Base-by-base conservation (phyloP, 2,113 vertebrate species). In the Cottus gobio region DNA sequence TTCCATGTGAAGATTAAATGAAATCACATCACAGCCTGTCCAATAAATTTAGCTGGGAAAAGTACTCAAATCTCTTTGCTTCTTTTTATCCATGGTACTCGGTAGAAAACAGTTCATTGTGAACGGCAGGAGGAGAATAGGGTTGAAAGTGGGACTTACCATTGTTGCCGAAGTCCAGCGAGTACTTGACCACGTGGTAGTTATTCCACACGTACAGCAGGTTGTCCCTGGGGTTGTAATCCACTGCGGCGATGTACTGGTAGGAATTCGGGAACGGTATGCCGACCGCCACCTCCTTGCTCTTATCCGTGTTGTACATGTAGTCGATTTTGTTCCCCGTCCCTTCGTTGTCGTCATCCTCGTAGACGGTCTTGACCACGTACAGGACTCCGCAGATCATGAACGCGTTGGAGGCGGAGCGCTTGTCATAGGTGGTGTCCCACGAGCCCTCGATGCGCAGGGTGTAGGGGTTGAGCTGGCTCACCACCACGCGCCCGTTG, bases 141-240 rank as follows among this genome's bases (percentile, higher is more conserved):
- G 7, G 8, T 28, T 42, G 7, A 60, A 24, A 34, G 5, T 15
- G 31, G 31, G 15, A 81, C 93, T 64, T 89, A 94, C 93, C 97
- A 85, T 97, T 94, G 0, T 97, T 97, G 76, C 98, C 98, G 57
- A 99, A 99, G 90, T 99, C 97, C 95, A 99, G 93, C 2, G 97
- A 97, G 86, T 99, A 99, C 80, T 98, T 98, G 87, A 99, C 97
- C 1, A 99, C 98, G 0, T 99, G 98, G 82, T 98, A 99, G 92
- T 99, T 99, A 95, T 99, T 99, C 98, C 98, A 99, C 5, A 99
- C 98, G 0, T 99, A 99, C n/a, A 99, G 96, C 46, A 99, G 95
- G 90, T 98, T 99, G 96, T 99, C 98, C 81, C 98, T 93, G n/a
- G 98, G 98, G 91, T 99, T 99, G 94, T 99, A 99, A 97, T 99